A percentile compares a stretch with the other conserved stretches of the same genome.
Conservation (phyloP, 1,140 invertebrate species). For the Uloborus diversus region DNA sequence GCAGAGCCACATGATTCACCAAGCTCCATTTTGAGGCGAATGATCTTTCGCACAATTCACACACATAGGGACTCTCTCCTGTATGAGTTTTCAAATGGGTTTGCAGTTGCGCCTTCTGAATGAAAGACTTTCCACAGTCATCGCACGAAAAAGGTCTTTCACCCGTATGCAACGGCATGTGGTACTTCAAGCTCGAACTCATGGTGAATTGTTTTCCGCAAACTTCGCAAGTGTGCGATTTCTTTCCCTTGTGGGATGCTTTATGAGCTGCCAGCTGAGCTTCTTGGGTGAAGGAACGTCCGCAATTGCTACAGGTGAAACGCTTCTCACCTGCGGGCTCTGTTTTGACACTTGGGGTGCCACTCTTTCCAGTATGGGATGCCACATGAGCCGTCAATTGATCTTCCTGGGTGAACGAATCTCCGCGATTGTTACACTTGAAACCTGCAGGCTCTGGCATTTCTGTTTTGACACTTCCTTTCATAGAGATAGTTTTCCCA, state of each 20-base stretch:
- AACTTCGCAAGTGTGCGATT: too few species aligned
- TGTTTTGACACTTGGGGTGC: neutral
- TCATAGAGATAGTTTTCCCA: too few species aligned
- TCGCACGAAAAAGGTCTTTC: neutral
- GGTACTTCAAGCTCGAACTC: neutral
- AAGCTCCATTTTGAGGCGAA: too few species aligned
- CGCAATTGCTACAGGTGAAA: too few species aligned
- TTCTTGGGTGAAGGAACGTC: too few species aligned
- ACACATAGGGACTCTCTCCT: conserved; percentile 76
- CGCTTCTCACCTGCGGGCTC: neutral
- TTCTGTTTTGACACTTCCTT: too few species aligned
- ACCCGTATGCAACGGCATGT: neutral
- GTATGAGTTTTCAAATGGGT: neutral
- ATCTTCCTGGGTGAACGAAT: neutral
- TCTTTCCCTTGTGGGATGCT: too few species aligned
- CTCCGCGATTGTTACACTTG: neutral
- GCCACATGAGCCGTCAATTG: neutral
- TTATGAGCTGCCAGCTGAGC: too few species aligned
- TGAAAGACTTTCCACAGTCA: neutral
- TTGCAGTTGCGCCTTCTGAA: neutral
- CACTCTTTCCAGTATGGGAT: neutral
- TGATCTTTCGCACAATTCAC: conserved; percentile 72
- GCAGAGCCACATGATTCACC: too few species aligned
- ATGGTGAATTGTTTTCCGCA: too few species aligned
- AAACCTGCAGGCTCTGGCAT: too few species aligned